Evolutionary conservation across 2,113 vertebrate genomes (phyloP).

Genomic region (Istiophorus platypterus): DNA sequence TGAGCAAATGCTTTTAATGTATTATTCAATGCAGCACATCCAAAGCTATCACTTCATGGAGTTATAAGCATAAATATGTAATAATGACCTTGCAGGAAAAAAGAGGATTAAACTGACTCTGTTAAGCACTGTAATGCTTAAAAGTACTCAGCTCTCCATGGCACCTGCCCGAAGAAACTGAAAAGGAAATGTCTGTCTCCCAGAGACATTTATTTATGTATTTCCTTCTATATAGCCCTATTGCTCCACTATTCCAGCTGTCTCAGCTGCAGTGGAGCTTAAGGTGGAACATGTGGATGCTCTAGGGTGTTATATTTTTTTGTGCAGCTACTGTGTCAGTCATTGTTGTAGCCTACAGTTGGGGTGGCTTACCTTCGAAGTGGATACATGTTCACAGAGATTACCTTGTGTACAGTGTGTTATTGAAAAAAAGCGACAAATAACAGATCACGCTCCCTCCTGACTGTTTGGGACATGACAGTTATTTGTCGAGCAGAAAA

Average conservation of each 20-base stretch:
- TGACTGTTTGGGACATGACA: slow-evolving; percentile 53
- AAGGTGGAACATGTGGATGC: slow-evolving; percentile 6
- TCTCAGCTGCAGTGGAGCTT: not conserved
- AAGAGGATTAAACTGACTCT: slow-evolving; percentile 39
- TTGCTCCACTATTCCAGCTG: not conserved
- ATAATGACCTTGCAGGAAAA: slow-evolving; percentile 62
- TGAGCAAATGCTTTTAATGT: slow-evolving; percentile 80
- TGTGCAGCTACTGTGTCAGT: slow-evolving; percentile 55
- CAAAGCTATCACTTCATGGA: slow-evolving; percentile 67
- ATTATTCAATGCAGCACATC: slow-evolving; percentile 81
- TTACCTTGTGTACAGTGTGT: slow-evolving; percentile 32
- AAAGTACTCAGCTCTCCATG: slow-evolving; percentile 23
- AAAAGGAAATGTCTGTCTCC: slow-evolving; percentile 9
- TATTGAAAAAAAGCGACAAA: slow-evolving; percentile 38
- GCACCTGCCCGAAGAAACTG: slow-evolving; percentile 14
- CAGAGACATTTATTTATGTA: not conserved
- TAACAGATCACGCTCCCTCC: slow-evolving; percentile 53
- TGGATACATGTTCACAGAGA: slow-evolving; percentile 48
- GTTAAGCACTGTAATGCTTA: slow-evolving; percentile 39
- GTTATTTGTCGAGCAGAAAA: slow-evolving; percentile 66
- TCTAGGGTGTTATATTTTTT: slow-evolving; percentile 61
- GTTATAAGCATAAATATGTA: slow-evolving; percentile 78
- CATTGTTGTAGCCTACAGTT: slow-evolving; percentile 33
- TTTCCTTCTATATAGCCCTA: not conserved
- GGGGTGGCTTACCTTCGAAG: slow-evolving; percentile 40